Conservation (phyloP, 2,113 vertebrate species). For the Psammodynastes pulverulentus region DNA sequence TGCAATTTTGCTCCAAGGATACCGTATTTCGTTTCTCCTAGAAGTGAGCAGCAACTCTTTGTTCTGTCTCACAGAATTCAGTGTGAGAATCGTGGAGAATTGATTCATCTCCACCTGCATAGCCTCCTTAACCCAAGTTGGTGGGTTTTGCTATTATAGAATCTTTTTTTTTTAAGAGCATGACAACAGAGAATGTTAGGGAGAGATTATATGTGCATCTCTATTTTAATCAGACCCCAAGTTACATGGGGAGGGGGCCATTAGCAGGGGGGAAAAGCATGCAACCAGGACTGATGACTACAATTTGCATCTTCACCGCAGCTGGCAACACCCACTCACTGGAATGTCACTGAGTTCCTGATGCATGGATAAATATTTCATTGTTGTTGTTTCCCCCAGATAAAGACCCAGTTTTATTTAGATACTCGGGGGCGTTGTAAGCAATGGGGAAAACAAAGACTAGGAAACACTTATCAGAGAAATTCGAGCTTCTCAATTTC, state of each 20-base stretch:
- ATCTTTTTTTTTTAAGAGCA: background rate
- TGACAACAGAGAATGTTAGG: background rate
- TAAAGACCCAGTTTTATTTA: constrained; percentile 33
- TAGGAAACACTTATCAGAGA: background rate
- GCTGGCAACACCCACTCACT: constrained; percentile 1
- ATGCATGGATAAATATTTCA: constrained; percentile 29
- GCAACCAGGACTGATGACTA: background rate
- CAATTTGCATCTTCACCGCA: background rate
- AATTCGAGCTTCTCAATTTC: background rate
- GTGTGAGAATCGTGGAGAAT: background rate
- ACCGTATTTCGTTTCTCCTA: background rate
- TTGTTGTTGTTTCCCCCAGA: constrained; percentile 20
- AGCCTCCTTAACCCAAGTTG: background rate
- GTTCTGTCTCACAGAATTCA: background rate
- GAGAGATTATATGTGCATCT: background rate
- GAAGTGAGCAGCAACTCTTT: background rate
- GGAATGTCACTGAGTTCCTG: constrained; percentile 6
- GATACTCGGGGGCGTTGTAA: background rate
- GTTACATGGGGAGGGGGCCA: background rate
- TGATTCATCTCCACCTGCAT: background rate
- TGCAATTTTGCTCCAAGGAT: background rate
- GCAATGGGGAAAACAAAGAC: background rate
- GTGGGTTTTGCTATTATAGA: background rate
- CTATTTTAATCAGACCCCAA: background rate
- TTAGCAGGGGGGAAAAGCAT: background rate